A percentile compares a stretch with the other conserved stretches of the same genome.
These are phyloP conservation scores for Parauchenoglanis punctatus DNA, from an alignment of 2,797 vertebrate species.

Conservation along the genomic window DNA sequence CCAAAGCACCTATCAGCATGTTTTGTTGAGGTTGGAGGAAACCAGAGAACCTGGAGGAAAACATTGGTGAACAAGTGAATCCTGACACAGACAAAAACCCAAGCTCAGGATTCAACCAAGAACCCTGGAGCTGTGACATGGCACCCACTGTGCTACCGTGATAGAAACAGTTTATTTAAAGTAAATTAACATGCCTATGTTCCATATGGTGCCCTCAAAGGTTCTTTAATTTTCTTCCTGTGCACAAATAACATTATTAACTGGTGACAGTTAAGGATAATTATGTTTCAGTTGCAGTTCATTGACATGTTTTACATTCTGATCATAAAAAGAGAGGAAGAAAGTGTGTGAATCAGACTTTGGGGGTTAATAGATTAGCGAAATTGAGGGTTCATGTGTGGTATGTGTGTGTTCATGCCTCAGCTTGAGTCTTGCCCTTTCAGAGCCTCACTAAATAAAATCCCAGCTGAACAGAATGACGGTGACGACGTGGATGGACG, in stretches of 20 bases:
- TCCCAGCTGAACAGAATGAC: constrained; percentile 40
- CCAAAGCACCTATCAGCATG: neutral
- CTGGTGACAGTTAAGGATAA: neutral
- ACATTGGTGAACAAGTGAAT: neutral
- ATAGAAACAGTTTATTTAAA: neutral
- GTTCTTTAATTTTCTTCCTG: neutral
- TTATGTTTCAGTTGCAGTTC: neutral
- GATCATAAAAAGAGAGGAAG: constrained; percentile 35
- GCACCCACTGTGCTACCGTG: neutral
- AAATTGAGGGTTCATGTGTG: constrained; percentile 23
- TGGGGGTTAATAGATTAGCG: constrained; percentile 57
- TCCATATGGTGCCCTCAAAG: neutral
- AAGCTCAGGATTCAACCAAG: neutral
- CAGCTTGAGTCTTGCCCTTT: constrained; percentile 66
- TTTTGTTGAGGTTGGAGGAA: neutral
- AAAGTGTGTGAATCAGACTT: constrained; percentile 59
- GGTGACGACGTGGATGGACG: constrained; percentile 59
- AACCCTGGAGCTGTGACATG: neutral
- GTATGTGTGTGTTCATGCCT: constrained; percentile 29
- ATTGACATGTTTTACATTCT: neutral
- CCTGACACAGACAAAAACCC: neutral
- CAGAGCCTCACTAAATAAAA: constrained; percentile 52
- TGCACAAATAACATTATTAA: neutral
- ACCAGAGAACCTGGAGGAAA: neutral
- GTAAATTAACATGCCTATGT: neutral